Percentiles rank a stretch among this genome's conserved stretches.
phyloP scores from a whole-genome alignment of 2,113 vertebrate genomes.

The Athene noctua region DNA sequence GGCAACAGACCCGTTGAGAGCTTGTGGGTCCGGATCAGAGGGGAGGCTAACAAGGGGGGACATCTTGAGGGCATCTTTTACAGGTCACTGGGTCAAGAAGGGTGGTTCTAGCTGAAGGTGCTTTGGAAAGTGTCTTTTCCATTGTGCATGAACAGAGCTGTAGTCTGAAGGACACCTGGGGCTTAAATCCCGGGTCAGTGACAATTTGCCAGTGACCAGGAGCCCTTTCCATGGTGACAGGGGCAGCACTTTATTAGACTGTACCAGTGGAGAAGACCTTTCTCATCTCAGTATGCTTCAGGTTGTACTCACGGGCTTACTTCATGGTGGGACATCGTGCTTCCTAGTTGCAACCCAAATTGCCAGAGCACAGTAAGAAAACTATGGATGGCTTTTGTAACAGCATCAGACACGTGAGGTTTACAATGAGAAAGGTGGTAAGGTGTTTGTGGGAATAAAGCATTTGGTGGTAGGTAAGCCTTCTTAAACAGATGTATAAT shows the following conservation, averaged over 20 bases:
- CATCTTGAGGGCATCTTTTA: not conserved
- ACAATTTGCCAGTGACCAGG: not conserved
- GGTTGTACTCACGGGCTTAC: not conserved
- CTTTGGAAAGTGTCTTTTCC: not conserved
- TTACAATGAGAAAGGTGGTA: not conserved
- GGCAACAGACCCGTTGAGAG: not conserved
- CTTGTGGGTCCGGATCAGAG: not conserved
- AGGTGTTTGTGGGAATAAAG: not conserved
- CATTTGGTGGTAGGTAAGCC: not conserved
- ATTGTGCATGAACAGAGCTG: not conserved
- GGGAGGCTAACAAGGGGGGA: not conserved
- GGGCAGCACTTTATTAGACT: not conserved
- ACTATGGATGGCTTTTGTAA: not conserved
- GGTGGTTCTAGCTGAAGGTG: not conserved
- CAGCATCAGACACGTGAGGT: not conserved
- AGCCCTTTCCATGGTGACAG: not conserved
- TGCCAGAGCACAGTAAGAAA: not conserved
- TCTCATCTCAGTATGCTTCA: not conserved
- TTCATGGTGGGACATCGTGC: rapidly evolving
- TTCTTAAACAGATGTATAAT: not conserved
- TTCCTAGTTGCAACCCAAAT: not conserved
- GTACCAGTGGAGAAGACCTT: not conserved
- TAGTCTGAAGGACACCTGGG: not conserved
- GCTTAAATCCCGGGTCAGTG: not conserved
- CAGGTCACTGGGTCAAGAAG: not conserved